A percentile compares a stretch with the other conserved stretches of the same genome.
Conservation (phyloP, 2,113 vertebrate species). For the Balaenoptera acutorostrata region DNA sequence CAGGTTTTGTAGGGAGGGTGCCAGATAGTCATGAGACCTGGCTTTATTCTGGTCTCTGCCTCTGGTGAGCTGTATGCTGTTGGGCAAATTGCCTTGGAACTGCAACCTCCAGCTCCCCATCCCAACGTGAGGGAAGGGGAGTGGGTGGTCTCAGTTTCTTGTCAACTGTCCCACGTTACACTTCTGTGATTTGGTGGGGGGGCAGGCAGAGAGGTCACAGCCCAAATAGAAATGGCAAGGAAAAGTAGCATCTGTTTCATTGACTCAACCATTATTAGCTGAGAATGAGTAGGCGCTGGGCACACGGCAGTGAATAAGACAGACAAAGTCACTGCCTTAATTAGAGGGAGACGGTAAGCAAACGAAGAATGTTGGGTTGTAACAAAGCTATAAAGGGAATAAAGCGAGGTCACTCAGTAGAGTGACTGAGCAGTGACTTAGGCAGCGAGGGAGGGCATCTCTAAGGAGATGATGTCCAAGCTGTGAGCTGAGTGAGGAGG, state of each 20-base stretch:
- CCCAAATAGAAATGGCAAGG: not conserved
- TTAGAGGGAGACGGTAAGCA: not conserved
- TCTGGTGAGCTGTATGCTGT: not conserved
- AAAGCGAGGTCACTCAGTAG: rapidly evolving
- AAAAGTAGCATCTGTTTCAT: not conserved
- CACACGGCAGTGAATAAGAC: not conserved
- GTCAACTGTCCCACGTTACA: not conserved
- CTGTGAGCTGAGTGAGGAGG: not conserved
- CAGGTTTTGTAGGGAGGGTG: not conserved
- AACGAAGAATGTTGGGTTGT: not conserved
- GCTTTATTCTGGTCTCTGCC: not conserved
- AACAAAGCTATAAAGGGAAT: not conserved
- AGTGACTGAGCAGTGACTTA: not conserved
- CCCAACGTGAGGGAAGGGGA: not conserved
- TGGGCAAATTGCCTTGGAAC: not conserved
- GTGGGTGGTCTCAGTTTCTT: not conserved
- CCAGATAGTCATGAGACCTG: not conserved
- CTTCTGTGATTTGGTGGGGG: not conserved
- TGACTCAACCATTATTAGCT: not conserved
- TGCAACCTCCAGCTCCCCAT: not conserved
- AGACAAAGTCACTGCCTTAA: not conserved
- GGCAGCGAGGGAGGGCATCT: not conserved
- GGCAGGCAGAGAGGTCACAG: not conserved
- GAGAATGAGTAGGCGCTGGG: not conserved
- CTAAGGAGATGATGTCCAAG: not conserved